Evolutionary conservation across 1,140 invertebrate species (phyloP), one percentile per base, ranked within the genome.

Genomic region (Tenebrio molitor): DNA sequence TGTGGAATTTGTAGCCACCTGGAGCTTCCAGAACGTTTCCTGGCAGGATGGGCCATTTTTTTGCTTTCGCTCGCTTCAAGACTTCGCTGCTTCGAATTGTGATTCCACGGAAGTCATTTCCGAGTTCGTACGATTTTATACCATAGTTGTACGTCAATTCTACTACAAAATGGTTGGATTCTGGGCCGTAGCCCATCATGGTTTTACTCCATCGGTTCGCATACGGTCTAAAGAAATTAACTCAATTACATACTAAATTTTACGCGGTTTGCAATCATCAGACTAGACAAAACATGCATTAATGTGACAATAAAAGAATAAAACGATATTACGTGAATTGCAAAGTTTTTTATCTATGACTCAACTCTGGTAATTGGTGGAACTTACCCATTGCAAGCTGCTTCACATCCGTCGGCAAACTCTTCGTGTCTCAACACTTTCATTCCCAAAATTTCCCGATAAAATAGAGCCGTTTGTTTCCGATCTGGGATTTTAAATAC

Each of bases 71-170:
- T 79, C 92, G 89, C 73, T 93, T 85, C 46, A 97, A 83, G 16
- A 88, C 87, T 80, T 93, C 90, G 67, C 88, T 90, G 0, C 94
- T 96, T 79, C 90, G 87, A 34, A 98, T 92, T 16, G 93, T 95
- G 7, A 98, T 91, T 12, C 95, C 94, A 63, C 89, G 84, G 81
- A 97, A 97, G 84, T 98, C 97, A 87, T 98, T 98, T 58, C 96
- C 89, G 73, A 88, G 82, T 75, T 94, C 89, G 81, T 99, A 99
- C 67, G 86, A 84, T 74, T 90, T 90, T 15, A 99, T 89, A 15
- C 95, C 95, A 87, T 99, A 99, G 81, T 99, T 99, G 80, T 99
- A 99, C 12, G 97, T 99, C 2, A 99, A 85, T 84, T 99, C 98
- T 25, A 98, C 86, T 2, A 98, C 97, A 89, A 99, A 99, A 84